Base-by-base conservation (phyloP, 1,140 invertebrate species). In the Ostrea edulis region DNA sequence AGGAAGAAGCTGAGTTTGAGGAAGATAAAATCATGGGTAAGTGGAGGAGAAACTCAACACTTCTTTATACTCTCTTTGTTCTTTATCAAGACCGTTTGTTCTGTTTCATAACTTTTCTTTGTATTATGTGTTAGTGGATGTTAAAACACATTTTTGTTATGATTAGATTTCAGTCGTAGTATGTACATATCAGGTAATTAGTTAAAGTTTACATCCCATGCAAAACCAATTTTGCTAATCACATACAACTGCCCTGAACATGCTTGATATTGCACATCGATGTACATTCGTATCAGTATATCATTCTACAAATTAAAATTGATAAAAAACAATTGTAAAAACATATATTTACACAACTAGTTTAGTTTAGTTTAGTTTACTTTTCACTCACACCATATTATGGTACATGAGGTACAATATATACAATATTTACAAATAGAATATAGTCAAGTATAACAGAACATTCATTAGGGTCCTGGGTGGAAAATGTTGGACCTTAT, bases 1-100 rank as follows among this genome's bases (percentile, higher is more conserved):
- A 87, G 53, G 86, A 89, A 25, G 90, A 90, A 54, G 87, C 87
- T 52, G 89, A 88, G 20, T 91, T 90, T 91, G 90, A 91, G 85
- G 90, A 91, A 83, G 90, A 91, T 84, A 87, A 89, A 62, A 88
- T 91, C 51, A 86, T 89, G 58, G 90, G 90, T 91, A 88, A 90
- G 90, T 91, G 44, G 22, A 58, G 84, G 54, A 8, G 84, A 11
- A 22, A n/a, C 51, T 12, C 20, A 85, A 52, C 68, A 9, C 44
- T 44, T 25, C 14, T 52, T 35, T 29, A 14, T 85, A 55, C n/a
- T 85, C 35, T 68, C 44, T 85, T 51, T 85, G 35, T 35, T 51
- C 54, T 44, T 65, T 85, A 22, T 25, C 35, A 25, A 12, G 22
- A 29, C 8, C 35, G 14, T 77, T 35, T 35, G 29, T 71, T 77